Conservation (phyloP, 2,113 vertebrate genomes). For the Carassius gibelio region DNA sequence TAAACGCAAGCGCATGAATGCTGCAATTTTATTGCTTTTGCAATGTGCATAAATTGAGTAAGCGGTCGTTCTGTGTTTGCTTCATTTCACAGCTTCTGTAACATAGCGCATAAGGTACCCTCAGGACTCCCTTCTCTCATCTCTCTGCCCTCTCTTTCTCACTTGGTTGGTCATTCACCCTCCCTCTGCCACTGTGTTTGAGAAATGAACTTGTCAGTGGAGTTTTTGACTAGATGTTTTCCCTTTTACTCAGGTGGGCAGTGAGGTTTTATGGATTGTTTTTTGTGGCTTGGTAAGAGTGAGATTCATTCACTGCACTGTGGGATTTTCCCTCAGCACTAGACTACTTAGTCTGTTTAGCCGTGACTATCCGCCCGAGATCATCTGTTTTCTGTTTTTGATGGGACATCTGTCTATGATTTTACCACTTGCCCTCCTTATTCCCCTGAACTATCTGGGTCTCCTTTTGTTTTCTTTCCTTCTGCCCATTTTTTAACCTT, state of each 20-base stretch:
- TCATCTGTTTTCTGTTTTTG: slow-evolving; percentile 25
- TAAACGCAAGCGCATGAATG: slow-evolving; percentile 48
- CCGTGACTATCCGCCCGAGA: slow-evolving; percentile 10
- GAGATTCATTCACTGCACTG: slow-evolving; percentile 2
- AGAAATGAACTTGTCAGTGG: slow-evolving; percentile 37
- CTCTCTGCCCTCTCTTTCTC: slow-evolving; percentile 24
- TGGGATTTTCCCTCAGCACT: slow-evolving; percentile 12
- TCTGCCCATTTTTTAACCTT: not conserved
- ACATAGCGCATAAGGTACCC: slow-evolving; percentile 18
- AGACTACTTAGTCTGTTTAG: slow-evolving; percentile 34
- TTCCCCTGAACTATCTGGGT: not conserved
- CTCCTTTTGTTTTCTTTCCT: slow-evolving; percentile 6
- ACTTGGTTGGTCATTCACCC: slow-evolving; percentile 23
- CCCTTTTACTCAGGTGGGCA: slow-evolving; percentile 18
- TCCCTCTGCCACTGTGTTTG: slow-evolving; percentile 24
- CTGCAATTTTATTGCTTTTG: slow-evolving; percentile 47
- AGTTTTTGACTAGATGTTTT: slow-evolving; percentile 43
- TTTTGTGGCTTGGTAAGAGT: slow-evolving; percentile 37
- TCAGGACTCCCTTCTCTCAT: not conserved
- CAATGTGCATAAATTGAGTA: slow-evolving; percentile 2
- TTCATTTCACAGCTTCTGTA: slow-evolving; percentile 36
- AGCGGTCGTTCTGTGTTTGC: slow-evolving; percentile 13
- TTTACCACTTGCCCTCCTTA: not conserved
- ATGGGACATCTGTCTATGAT: slow-evolving; percentile 25
- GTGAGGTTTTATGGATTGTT: slow-evolving; percentile 48